These are phyloP conservation scores for Shargacucullia verbasci DNA, from an alignment of 2,888 invertebrate genomes.

Conservation along the genomic window DNA sequence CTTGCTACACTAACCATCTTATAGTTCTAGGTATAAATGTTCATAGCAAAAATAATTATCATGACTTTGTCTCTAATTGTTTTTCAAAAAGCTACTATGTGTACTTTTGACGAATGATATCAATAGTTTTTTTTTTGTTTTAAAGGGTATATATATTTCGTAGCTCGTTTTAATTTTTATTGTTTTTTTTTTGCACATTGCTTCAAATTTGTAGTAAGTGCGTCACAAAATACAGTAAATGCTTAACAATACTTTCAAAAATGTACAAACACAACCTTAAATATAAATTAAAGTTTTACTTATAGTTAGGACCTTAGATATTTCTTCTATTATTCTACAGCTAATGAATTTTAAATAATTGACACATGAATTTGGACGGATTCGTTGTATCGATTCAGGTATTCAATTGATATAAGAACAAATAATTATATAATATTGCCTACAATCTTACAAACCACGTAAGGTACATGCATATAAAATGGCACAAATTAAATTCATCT, in stretches of 20 bases:
- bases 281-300: conserved; percentile 23
- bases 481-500: conserved; percentile 77
- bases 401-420: conserved; percentile 43
- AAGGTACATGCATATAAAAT: conserved; percentile 75
- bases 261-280: conserved; percentile 48
- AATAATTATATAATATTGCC: conserved; percentile 54
- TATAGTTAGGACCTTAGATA: conserved; percentile 32
- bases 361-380: conserved; percentile 71
- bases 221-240: conserved; percentile 13
- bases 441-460: conserved; percentile 61
- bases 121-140: not conserved
- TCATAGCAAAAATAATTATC: conserved; percentile 8
- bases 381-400: conserved; percentile 77
- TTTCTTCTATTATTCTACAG: conserved; percentile 23
- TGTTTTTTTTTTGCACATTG: not conserved
- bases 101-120: not conserved
- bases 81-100: not conserved
- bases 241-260: conserved; percentile 41
- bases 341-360: conserved; percentile 43
- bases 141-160: not conserved
- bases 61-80: too few species aligned
- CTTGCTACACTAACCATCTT: not conserved
- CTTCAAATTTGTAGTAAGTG: conserved; percentile 5
- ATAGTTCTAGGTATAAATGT: not conserved
- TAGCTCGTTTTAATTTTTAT: not conserved